Percentiles rank a stretch among this genome's conserved stretches.
These are phyloP conservation scores for Epinotia ramella DNA, from an alignment of 2,888 invertebrate genomes.

Conservation along the genomic window DNA sequence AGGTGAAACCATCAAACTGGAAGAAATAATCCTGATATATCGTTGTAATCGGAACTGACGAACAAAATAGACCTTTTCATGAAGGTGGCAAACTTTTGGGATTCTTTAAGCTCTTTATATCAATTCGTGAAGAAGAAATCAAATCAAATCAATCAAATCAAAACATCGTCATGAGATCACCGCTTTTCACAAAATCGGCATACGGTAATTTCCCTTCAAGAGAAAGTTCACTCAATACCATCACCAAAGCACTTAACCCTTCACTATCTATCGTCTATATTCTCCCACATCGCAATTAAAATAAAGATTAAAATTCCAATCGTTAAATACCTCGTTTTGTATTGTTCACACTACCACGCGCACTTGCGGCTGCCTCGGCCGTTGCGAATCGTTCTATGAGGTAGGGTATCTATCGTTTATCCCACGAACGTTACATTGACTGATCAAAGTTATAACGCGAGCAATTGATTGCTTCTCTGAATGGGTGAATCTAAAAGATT, in stretches of 20 bases:
- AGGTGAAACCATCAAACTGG: neutral
- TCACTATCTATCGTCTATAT: conserved; percentile 5
- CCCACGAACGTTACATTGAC: conserved; percentile 18
- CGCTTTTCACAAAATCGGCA: neutral
- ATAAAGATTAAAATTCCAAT: conserved; percentile 27
- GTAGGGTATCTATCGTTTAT: neutral
- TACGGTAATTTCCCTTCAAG: neutral
- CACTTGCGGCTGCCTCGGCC: neutral
- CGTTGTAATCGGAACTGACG: too few relatives aligned
- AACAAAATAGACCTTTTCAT: too few relatives aligned
- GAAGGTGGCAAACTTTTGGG: too few relatives aligned
- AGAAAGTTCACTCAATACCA: neutral
- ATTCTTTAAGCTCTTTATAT: too few relatives aligned
- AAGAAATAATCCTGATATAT: too few relatives aligned
- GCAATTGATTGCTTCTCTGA: conserved; percentile 17
- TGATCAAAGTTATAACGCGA: conserved; percentile 28
- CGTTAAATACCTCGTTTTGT: neutral
- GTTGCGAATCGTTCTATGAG: conserved; percentile 23
- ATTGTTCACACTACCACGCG: conserved; percentile 21
- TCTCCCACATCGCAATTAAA: conserved; percentile 25
- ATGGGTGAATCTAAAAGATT: neutral
- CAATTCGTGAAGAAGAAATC: too few relatives aligned
- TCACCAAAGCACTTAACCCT: neutral
- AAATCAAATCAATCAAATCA: too few relatives aligned
- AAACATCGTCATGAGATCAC: too few relatives aligned